These are phyloP conservation scores for Pseudomyrmex flavicornis DNA, from an alignment of 1,140 invertebrate genomes.

Conservation along the genomic window DNA sequence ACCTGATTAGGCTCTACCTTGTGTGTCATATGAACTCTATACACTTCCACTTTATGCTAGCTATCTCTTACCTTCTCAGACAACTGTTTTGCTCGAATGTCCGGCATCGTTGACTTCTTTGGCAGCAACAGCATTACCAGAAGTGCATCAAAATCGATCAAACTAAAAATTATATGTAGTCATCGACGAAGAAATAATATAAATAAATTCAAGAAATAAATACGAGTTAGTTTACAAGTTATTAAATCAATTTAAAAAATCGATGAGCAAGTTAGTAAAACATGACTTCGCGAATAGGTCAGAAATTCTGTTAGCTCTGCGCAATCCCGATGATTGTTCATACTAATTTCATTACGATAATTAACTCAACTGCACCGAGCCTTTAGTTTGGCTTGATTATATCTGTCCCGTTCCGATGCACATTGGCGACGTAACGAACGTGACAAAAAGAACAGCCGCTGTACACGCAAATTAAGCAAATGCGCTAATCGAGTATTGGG, in stretches of 20 bases:
- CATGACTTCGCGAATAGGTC: conserved; percentile 34
- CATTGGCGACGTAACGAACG: conserved; percentile 69
- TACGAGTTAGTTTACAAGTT: neutral
- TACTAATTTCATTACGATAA: conserved; percentile 68
- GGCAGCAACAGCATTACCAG: neutral
- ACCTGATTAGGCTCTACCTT: conserved; percentile 84
- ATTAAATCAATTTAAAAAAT: conserved; percentile 24
- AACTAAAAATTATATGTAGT: too few relatives aligned
- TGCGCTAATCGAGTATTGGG: conserved; percentile 31
- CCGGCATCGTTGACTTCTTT: conserved; percentile 22
- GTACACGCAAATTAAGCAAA: conserved; percentile 67
- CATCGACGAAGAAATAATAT: too few relatives aligned
- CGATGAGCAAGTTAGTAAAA: conserved; percentile 32
- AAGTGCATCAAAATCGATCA: too few relatives aligned
- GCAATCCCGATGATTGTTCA: conserved; percentile 48
- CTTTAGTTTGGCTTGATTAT: conserved; percentile 69
- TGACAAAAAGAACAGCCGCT: conserved; percentile 48
- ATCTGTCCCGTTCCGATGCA: conserved; percentile 42
- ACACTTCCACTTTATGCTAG: conserved; percentile 57
- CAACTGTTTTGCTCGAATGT: too few relatives aligned
- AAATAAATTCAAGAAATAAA: too few relatives aligned
- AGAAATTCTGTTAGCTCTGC: conserved; percentile 45
- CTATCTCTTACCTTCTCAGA: conserved; percentile 32
- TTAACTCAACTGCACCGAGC: conserved; percentile 65
- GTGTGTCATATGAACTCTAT: conserved; percentile 78